Base-by-base conservation (phyloP, 2,797 vertebrate genomes). In the Microtus agrestis region DNA sequence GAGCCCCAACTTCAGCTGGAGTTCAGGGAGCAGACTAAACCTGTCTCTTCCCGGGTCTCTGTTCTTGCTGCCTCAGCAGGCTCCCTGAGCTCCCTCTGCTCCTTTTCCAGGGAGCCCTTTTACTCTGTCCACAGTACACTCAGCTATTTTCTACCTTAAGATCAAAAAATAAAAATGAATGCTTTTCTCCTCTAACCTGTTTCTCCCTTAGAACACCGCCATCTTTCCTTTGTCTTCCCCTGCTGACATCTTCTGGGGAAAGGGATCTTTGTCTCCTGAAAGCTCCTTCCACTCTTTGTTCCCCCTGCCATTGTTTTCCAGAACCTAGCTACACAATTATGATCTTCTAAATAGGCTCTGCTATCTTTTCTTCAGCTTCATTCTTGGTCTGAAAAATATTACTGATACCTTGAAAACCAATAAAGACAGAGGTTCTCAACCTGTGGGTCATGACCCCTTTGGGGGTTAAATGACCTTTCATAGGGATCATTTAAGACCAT, bases 371-470 rank as follows among this genome's bases (percentile, higher is more conserved):
- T 80, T 86, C n/a, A 37, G 89, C 7, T 91, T 89, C 40, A 12
- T 89, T 95, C 76, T 89, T 89, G 88, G 3, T 88, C 65, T 82
- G 25, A 91, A 95, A 95, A 96, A 19, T 74, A 43, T 21, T 73
- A 43, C 61, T 51, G 34, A 94, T 92, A 93, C 54, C 65, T 34
- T 95, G 95, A 91, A 31, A 54, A 34, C 61, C 14, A 23, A 2
- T 69, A 69, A n/a, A 69, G 34, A 69, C 34, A n/a, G 15, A 69
- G 14, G 67, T 69, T n/a, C 31, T 74, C 23, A 43, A 43, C 71
- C 23, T 74, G 11, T 74, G 71, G 21, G 71, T 71, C 19, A 37
- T 4, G 8, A 10, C 69, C 69, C 69, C 19, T 71, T 34, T 5
- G 21, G 71, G 71, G 21, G 37, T 74, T 23, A 25, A n/a, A n/a